These are phyloP conservation scores for Podarcis muralis DNA, from an alignment of 2,113 vertebrate genomes.

Conservation along the genomic window DNA sequence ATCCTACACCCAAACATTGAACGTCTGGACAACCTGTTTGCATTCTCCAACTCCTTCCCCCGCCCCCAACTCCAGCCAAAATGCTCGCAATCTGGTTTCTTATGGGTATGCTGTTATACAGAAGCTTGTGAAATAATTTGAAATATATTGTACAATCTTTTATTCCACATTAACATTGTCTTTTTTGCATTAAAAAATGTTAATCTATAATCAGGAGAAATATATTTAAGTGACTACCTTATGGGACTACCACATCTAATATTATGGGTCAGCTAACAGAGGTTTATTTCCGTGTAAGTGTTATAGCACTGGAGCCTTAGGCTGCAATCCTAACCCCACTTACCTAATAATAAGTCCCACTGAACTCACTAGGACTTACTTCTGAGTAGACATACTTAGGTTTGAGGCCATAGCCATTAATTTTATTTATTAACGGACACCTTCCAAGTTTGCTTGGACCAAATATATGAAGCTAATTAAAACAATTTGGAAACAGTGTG, in stretches of 20 bases:
- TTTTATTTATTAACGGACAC: slow-evolving; percentile 34
- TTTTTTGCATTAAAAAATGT: not conserved
- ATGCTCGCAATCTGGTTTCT: not conserved
- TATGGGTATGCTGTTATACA: not conserved
- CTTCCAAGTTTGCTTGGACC: slow-evolving; percentile 36
- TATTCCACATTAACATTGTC: not conserved
- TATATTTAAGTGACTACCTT: not conserved
- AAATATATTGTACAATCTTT: not conserved
- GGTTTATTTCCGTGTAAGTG: too few species aligned
- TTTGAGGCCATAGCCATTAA: not conserved
- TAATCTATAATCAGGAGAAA: not conserved
- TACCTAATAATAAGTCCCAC: not conserved
- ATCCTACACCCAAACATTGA: not conserved
- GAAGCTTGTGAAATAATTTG: not conserved
- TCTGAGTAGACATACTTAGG: not conserved
- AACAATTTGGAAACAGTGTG: slow-evolving; percentile 54
- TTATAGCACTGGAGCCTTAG: too few species aligned
- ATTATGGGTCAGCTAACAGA: not conserved
- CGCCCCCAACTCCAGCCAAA: not conserved
- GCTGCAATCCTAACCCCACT: too few species aligned
- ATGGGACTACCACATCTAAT: slow-evolving; percentile 26
- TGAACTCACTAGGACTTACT: not conserved
- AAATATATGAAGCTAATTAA: slow-evolving; percentile 45
- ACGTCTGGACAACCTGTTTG: not conserved
- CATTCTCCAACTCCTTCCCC: not conserved